Base-by-base conservation (phyloP, 2,113 vertebrate genomes). In the Eupsittula cactorum region DNA sequence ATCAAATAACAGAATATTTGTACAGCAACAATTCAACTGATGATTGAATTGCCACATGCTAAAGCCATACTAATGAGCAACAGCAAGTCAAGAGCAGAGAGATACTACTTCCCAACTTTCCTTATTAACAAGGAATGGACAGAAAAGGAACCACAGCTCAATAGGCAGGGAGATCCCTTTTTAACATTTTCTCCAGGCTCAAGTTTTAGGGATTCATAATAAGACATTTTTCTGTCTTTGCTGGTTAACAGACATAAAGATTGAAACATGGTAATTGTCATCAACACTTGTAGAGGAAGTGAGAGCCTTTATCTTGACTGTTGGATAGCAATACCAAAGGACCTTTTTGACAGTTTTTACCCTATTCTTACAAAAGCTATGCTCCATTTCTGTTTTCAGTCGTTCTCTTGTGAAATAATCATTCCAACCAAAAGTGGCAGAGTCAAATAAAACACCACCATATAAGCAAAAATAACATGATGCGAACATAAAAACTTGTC, bases 271-370 rank as follows among this genome's bases (percentile, higher is more conserved):
- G 6, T 28, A n/a, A 69, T 27, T 74, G 13, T 23, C n/a, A 83
- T 49, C 68, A 70, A 65, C 16, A 7, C 12, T 67, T 77, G 28
- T 11, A 52, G 35, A 42, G 69, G 27, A 73, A 76, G 25, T 33
- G 16, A 84, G 31, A 65, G 35, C 9, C n/a, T 18, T 71, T 25
- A 27, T 10, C 60, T 46, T 84, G 14, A 62, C 12, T 64, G 42
- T 11, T 69, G 53, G 29, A 64, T 23, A 60, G 11, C 28, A 82
- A 35, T 35, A 90, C 60, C 42, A 82, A 60, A 59, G 37, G 52
- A 63, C 7, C 1, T 64, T 35, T 17, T 27, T 33, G 31, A 19
- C 5, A 79, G 8, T 16, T n/a, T 39, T 4, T 0, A 0, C 25
- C 29, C 11, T 23, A 8, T 39, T 86, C 59, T 85, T 86, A 27